Conservation (phyloP, 2,888 invertebrate genomes). For the Strigamia maritima region DNA sequence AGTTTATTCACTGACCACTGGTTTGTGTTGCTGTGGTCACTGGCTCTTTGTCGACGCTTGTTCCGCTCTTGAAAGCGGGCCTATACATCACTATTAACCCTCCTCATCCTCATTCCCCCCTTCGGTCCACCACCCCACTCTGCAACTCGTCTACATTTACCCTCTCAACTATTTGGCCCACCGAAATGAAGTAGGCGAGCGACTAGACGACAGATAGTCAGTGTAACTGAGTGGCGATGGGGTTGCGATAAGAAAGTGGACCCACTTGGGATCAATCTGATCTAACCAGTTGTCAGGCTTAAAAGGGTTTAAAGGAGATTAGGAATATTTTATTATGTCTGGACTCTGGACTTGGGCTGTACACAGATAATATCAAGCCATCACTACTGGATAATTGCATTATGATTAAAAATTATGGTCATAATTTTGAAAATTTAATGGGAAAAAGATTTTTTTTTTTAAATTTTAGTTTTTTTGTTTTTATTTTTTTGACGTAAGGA, state of each 20-base stretch:
- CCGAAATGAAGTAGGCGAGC: neutral
- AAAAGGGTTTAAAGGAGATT: neutral
- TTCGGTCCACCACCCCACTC: neutral
- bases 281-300: neutral
- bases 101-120: neutral
- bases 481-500: no score
- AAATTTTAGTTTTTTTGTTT: no score
- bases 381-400: neutral
- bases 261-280: neutral
- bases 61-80: neutral
- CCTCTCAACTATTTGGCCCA: neutral
- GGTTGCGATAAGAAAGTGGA: neutral
- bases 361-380: neutral
- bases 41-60: neutral
- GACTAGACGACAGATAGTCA: neutral
- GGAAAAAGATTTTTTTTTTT: no score
- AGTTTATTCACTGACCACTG: neutral
- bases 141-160: neutral
- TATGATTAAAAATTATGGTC: neutral
- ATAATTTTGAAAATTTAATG: no score
- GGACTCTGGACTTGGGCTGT: neutral
- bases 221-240: neutral
- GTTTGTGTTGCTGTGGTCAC: neutral
- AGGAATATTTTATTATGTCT: neutral
- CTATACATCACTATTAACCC: neutral